Percentiles rank a stretch among this genome's conserved stretches.
phyloP scores from a whole-genome alignment of 2,888 invertebrate genomes.

The Ophonus ardosiacus region DNA sequence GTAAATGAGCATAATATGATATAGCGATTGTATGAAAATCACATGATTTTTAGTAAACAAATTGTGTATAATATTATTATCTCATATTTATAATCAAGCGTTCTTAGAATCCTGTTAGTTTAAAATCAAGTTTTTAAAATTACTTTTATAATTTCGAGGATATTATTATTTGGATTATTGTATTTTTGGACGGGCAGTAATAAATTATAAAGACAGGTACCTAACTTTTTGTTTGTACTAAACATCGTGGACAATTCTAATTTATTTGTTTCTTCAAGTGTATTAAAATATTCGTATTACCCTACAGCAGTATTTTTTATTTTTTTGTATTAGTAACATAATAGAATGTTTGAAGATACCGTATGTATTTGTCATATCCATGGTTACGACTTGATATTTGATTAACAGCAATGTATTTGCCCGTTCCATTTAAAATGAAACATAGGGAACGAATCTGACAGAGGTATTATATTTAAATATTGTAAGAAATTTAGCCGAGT shows the following conservation, averaged over 20 bases:
- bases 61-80: slow-evolving; percentile 21
- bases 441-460: too few relatives aligned
- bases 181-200: slow-evolving; percentile 25
- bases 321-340: too few relatives aligned
- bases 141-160: slow-evolving; percentile 5
- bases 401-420: too few relatives aligned
- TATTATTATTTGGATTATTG: not conserved
- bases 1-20: slow-evolving; percentile 35
- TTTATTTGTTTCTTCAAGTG: too few relatives aligned
- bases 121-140: not conserved
- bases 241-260: not conserved
- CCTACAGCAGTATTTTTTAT: too few relatives aligned
- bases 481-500: too few relatives aligned
- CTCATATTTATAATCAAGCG: slow-evolving; percentile 1
- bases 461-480: too few relatives aligned
- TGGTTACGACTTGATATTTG: too few relatives aligned
- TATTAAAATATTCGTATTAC: too few relatives aligned
- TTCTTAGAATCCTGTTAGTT: slow-evolving; percentile 20
- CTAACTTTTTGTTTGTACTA: slow-evolving; percentile 35
- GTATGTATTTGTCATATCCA: too few relatives aligned
- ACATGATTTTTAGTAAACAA: slow-evolving; percentile 24
- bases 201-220: slow-evolving; percentile 22
- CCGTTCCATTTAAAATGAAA: too few relatives aligned
- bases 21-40: slow-evolving; percentile 34
- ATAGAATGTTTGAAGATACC: too few relatives aligned